Evolutionary conservation across 2,113 vertebrate genomes (phyloP).

Genomic region (Cynoglossus semilaevis): DNA sequence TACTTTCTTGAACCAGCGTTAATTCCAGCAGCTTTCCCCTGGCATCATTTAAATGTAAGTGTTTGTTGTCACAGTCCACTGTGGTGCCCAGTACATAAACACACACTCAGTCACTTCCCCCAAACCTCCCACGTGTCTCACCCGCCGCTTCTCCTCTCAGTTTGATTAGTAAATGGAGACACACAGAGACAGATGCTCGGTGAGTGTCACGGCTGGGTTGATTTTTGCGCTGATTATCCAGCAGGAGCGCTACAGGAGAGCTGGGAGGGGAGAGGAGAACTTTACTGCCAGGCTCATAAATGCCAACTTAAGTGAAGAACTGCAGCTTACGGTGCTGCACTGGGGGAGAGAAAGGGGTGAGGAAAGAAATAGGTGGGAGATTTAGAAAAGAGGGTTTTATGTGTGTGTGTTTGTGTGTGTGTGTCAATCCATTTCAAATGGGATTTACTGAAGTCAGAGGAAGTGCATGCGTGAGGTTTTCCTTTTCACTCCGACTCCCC

Average conservation of each 20-base stretch:
- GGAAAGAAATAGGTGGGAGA: conserved; percentile 15
- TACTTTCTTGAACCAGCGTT: not conserved
- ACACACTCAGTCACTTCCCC: conserved; percentile 2
- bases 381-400: conserved; percentile 14
- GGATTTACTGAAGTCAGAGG: conserved; percentile 26
- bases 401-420: no score
- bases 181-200: conserved; percentile 22
- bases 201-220: conserved; percentile 37
- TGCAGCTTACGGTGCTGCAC: conserved; percentile 42
- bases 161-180: conserved; percentile 46
- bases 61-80: not conserved
- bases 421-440: conserved; percentile 38
- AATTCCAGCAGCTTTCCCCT: not conserved
- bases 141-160: conserved; percentile 6
- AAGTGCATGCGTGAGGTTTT: conserved; percentile 24
- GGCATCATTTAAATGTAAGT: conserved; percentile 5
- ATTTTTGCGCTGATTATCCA: conserved; percentile 52
- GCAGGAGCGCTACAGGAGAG: conserved; percentile 5
- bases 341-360: not conserved
- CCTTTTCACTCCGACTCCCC: conserved; percentile 1
- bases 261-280: conserved; percentile 2
- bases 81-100: not conserved
- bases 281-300: conserved; percentile 54
- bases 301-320: conserved; percentile 54
- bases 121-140: not conserved